These are phyloP conservation scores for Aradophagus sp. DNA, from an alignment of 1,140 invertebrate species.

Conservation along the genomic window DNA sequence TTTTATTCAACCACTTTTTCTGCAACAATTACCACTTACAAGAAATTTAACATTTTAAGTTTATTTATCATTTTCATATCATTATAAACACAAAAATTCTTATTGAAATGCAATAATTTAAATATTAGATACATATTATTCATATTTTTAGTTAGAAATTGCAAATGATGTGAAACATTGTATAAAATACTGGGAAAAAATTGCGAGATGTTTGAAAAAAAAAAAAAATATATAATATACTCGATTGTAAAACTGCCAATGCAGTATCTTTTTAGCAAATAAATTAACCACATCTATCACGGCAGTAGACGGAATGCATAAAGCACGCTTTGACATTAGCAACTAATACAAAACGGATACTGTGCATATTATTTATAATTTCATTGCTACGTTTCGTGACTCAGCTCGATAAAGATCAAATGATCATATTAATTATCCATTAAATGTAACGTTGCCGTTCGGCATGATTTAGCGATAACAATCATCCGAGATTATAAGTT, in stretches of 20 bases:
- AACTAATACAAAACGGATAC: constrained; percentile 41
- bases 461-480: constrained; percentile 52
- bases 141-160: no score
- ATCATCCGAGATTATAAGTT: constrained; percentile 53
- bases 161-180: no score
- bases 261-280: constrained; percentile 16
- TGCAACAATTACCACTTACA: no score
- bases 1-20: no score
- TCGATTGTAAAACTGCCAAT: constrained; percentile 9
- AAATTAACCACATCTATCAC: constrained; percentile 47
- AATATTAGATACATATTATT: no score
- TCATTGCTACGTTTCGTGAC: constrained; percentile 47
- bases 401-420: constrained; percentile 51
- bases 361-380: constrained; percentile 50
- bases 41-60: no score
- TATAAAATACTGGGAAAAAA: no score
- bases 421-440: constrained; percentile 57
- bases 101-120: no score
- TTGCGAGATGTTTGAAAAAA: no score
- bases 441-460: constrained; percentile 43
- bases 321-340: constrained; percentile 49
- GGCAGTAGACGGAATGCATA: constrained; percentile 12
- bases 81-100: no score
- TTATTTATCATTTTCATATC: no score
- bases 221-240: no score